Evolutionary conservation across 2,797 vertebrate species (phyloP), one percentile per base, ranked within the genome.

Genomic region (Trachops cirrhosus): DNA sequence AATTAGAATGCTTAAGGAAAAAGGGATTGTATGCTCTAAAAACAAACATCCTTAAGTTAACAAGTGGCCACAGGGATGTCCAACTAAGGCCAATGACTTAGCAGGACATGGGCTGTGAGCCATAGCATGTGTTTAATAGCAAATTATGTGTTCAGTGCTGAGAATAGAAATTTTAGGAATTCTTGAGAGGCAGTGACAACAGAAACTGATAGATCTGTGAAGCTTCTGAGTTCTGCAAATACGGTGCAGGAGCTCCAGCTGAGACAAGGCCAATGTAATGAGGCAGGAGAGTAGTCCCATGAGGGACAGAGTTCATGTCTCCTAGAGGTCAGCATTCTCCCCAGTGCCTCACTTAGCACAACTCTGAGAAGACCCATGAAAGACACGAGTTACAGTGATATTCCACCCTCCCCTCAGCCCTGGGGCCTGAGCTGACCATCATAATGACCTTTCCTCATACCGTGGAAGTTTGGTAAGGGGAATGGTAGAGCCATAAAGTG

Each of bases 171-270:
- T 78, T 75, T 39, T 52, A 15, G 62, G 34, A 11, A 2, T 87
- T 84, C 57, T 84, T 70, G 48, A 64, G 59, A 90, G 90, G 84
- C 83, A 68, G 62, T 14, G 19, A 84, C 26, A 57, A 77, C 86
- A 73, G 26, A 77, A 54, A 52, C 62, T 22, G 46, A 19, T 10
- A 48, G 62, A 54, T 67, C 34, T 70, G 3, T 6, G 44, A 50
- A 14, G 11, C 41, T 84, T 80, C 68, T 73, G 68, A 86, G 70
- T 83, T 57, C 64, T 92, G 64, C 39, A 64, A 12, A 62, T 71
- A 19, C 5, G 41, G 39, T 48, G 34, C 80, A 86, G 77, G 22
- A 41, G 80, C 21, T 37, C 59, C 48, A n/a, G n/a, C 68, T 5
- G 21, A 62, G 26, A 57, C 32, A 26, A 46, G 18, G 62, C 41